Evolutionary conservation across 1,140 invertebrate species (phyloP), one percentile per base, ranked within the genome.

Genomic region (Brachionus koreanus): DNA sequence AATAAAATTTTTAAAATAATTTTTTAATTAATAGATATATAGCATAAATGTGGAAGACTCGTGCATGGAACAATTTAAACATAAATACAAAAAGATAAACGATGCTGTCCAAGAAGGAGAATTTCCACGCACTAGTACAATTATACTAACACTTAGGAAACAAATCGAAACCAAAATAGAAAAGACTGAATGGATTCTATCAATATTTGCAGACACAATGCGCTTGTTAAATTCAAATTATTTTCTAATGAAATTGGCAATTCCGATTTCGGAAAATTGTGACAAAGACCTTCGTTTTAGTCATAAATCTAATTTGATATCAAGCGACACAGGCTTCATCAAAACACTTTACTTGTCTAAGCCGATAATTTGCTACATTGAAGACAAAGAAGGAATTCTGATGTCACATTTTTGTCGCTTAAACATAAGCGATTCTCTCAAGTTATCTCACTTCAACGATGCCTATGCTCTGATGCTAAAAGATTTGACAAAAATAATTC

Each of bases 141-240:
- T 79, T 23, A 79, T 79, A 61, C 35, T 79, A 16, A 61, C 76
- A 16, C 25, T 79, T 12, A 25, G 76, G 4, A 79, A 79, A 65
- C 76, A 79, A 79, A 79, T 79, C 12, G 76, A 79, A 42, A 65
- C 76, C 2, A 79, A 79, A 79, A 65, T 79, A 61, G 76, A 79
- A 79, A 57, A 65, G 43, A 79, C 76, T 49, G 76, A 79, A 29
- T 79, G 76, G 76, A 79, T 79, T 16, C 19, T 79, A 12, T 79
- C 49, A 6, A 79, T 79, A 79, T 79, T 79, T 23, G 76, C 76
- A 7, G 76, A 79, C 13, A 79, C 76, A 39, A 79, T 79, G 76
- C 76, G 76, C 12, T 23, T 79, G 3, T 16, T 79, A 25, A 79
- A 79, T 37, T 79, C 76, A 19, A 79, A 79, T 65, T 79, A 79